These are phyloP conservation scores for Cyanoliseus patagonus DNA, from an alignment of 2,113 vertebrate genomes.

Conservation along the genomic window DNA sequence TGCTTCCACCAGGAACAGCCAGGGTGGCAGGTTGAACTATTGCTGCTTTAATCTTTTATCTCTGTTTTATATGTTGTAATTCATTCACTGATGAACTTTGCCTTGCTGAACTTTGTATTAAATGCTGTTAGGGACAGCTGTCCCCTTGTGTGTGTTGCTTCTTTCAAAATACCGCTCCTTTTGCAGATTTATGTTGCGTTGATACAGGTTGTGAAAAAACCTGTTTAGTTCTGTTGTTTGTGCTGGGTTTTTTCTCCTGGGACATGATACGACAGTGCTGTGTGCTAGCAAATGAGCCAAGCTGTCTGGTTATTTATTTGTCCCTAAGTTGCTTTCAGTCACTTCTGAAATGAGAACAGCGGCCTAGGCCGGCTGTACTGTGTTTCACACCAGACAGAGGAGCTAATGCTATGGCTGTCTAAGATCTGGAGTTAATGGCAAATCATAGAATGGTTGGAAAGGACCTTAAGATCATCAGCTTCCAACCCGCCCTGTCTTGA, in stretches of 20 bases:
- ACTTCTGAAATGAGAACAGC: neutral
- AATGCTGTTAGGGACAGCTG: neutral
- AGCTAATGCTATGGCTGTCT: neutral
- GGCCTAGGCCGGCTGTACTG: neutral
- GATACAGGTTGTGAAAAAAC: neutral
- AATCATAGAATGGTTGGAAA: neutral
- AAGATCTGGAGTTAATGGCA: neutral
- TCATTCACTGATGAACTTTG: conserved; percentile 33
- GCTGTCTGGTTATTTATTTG: neutral
- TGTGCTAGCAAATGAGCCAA: neutral
- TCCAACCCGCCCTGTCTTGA: neutral
- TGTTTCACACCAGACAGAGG: neutral
- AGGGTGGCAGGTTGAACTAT: neutral
- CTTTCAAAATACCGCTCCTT: neutral
- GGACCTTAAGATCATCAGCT: neutral
- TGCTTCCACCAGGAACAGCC: neutral
- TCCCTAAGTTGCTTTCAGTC: neutral
- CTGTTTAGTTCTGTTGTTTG: neutral
- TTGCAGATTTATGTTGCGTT: neutral
- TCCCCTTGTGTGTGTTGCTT: neutral
- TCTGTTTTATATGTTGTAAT: neutral
- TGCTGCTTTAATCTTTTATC: neutral
- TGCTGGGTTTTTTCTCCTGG: neutral
- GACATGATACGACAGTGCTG: neutral
- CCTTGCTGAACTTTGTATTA: conserved; percentile 33